These are phyloP conservation scores for Tethya wilhelma DNA, from an alignment of 37 sponge, comb jelly and placozoan species.

Conservation along the genomic window DNA sequence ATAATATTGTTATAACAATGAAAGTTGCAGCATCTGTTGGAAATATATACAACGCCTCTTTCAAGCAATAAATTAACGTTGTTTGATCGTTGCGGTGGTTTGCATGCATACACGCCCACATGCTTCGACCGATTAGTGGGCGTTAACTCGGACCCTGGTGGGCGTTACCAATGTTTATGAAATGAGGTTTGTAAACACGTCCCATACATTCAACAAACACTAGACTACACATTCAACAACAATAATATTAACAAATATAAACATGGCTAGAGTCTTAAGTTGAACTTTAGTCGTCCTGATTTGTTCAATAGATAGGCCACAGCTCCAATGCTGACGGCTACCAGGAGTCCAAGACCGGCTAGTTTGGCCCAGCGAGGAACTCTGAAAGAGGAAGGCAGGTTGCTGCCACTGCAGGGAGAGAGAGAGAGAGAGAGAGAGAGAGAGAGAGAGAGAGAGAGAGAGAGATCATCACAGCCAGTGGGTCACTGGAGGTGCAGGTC, in stretches of 20 bases:
- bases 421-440: conserved; percentile 20
- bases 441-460: conserved; percentile 49
- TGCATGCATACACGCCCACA: no score
- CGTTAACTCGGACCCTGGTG: no score
- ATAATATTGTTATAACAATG: no score
- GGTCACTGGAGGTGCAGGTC: neutral
- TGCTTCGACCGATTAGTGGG: no score
- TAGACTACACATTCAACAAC: neutral
- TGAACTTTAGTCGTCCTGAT: conserved; percentile 1
- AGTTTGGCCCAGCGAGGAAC: conserved; percentile 73
- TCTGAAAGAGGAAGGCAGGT: conserved; percentile 32
- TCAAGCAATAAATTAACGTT: no score
- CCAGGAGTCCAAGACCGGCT: conserved; percentile 51
- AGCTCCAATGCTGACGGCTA: conserved; percentile 53
- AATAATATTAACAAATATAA: no score
- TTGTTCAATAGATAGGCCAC: conserved; percentile 39
- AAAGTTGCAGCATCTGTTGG: no score
- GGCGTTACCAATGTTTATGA: no score
- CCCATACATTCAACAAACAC: neutral
- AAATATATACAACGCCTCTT: no score
- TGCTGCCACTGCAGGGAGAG: conserved; percentile 28
- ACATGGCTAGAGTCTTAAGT: neutral
- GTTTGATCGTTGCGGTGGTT: no score
- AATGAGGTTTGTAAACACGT: no score
- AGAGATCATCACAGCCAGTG: no score